Conservation (phyloP, 2,113 vertebrate species). For the Oncorhynchus tshawytscha region DNA sequence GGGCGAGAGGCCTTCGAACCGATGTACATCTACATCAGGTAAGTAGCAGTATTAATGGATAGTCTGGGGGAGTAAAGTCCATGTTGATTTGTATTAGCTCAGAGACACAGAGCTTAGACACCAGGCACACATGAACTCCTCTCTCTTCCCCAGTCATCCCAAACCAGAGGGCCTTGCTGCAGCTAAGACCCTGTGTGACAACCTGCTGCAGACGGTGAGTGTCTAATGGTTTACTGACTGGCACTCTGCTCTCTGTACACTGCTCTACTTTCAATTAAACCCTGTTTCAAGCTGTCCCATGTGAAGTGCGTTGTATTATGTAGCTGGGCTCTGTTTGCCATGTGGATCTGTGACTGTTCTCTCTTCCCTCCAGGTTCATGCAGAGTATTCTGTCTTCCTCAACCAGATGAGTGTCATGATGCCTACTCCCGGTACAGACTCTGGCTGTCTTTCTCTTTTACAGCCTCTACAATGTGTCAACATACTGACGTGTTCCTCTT, state of each 20-base stretch:
- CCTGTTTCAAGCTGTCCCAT: too few relatives aligned
- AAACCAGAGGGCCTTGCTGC: slow-evolving; percentile 96
- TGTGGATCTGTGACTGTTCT: background rate
- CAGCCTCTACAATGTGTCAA: background rate
- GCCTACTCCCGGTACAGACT: slow-evolving; percentile 82
- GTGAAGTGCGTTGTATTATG: too few relatives aligned
- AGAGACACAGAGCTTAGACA: background rate
- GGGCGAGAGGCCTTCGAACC: slow-evolving; percentile 96
- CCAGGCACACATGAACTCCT: background rate
- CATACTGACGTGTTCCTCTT: background rate
- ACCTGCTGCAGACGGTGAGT: slow-evolving; percentile 95
- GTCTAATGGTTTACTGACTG: background rate
- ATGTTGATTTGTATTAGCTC: background rate
- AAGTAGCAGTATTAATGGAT: background rate
- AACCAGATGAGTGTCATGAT: slow-evolving; percentile 89
- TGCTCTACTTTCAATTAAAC: too few relatives aligned
- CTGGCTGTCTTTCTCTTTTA: background rate
- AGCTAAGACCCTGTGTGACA: slow-evolving; percentile 96
- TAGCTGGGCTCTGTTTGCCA: background rate
- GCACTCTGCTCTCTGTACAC: background rate
- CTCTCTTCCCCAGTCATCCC: slow-evolving; percentile 81
- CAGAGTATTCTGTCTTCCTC: slow-evolving; percentile 91
- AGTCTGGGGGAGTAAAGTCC: background rate
- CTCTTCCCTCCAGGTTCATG: slow-evolving; percentile 80
- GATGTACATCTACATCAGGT: slow-evolving; percentile 97